These are phyloP conservation scores for Xiphophorus birchmanni DNA, from an alignment of 2,797 vertebrate species.

Conservation along the genomic window DNA sequence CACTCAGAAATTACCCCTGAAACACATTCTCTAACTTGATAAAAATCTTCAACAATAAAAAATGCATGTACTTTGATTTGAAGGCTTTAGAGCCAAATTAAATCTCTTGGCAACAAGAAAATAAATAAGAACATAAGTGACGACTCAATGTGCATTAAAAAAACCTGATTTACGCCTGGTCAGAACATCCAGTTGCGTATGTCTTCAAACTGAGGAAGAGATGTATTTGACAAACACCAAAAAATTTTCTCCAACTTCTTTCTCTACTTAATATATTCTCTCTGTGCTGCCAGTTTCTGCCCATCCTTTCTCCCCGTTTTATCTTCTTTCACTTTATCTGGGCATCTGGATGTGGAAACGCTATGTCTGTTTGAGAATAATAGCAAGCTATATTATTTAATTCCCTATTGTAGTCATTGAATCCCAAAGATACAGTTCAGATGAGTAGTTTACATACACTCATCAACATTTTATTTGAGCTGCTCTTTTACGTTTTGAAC, in stretches of 20 bases:
- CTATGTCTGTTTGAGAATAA: slow-evolving; percentile 70
- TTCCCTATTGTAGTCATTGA: slow-evolving; percentile 55
- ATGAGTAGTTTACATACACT: not conserved
- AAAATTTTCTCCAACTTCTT: slow-evolving; percentile 37
- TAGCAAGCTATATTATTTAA: slow-evolving; percentile 63
- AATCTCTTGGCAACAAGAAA: slow-evolving; percentile 1
- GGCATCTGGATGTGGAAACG: slow-evolving; percentile 54
- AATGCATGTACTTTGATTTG: not conserved
- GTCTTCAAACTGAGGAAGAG: not conserved
- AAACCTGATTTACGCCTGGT: not conserved
- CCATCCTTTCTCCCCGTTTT: slow-evolving; percentile 41
- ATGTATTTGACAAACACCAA: not conserved
- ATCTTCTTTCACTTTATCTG: slow-evolving; percentile 57
- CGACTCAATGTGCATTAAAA: not conserved
- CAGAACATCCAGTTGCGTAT: not conserved
- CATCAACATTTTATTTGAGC: not conserved
- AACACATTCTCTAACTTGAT: slow-evolving; percentile 11
- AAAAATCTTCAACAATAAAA: not conserved
- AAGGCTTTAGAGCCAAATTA: not conserved
- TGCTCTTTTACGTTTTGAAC: not conserved
- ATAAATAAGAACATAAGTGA: slow-evolving; percentile 35
- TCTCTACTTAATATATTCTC: slow-evolving; percentile 45
- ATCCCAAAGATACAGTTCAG: slow-evolving; percentile 25
- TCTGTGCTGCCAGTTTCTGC: slow-evolving; percentile 36
- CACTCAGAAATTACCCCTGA: not conserved